Evolutionary conservation across 2,888 invertebrate species (phyloP).

Genomic region (Meloe dianella): DNA sequence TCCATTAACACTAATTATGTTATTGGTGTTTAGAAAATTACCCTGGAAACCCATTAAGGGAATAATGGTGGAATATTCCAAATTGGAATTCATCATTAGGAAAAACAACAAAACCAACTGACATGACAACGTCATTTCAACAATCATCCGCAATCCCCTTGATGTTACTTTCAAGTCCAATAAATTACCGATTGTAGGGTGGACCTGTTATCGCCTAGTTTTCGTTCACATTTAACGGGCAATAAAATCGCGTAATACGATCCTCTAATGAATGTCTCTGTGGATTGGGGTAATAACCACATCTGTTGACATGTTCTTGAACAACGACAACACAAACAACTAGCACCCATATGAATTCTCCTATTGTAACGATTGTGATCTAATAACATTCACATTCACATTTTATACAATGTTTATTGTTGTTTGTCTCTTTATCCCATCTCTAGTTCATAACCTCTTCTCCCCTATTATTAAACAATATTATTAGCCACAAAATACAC

Average conservation of each 20-base stretch:
- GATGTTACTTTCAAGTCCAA: constrained; percentile 3
- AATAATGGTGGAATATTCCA: not conserved
- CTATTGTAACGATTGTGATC: not conserved
- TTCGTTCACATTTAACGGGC: constrained; percentile 32
- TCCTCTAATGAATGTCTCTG: constrained; percentile 35
- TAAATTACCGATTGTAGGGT: constrained; percentile 12
- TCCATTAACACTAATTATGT: constrained; percentile 4
- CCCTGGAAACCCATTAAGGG: not conserved
- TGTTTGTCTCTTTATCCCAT: not conserved
- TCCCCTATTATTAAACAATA: not conserved
- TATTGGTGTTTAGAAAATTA: not conserved
- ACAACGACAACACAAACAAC: not conserved
- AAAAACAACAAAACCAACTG: not conserved
- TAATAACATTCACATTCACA: constrained; percentile 1
- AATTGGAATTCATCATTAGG: not conserved
- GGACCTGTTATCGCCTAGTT: constrained; percentile 13
- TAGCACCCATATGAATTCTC: not conserved
- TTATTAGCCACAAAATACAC: not conserved
- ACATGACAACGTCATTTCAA: not conserved
- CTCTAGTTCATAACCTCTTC: not conserved
- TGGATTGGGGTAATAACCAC: constrained; percentile 33
- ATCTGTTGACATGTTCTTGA: constrained; percentile 36
- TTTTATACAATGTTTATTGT: constrained; percentile 4
- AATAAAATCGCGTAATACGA: constrained; percentile 36
- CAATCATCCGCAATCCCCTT: not conserved